Evolutionary conservation across 2,888 invertebrate species (phyloP), one percentile per base, ranked within the genome.

Genomic region (Sclerodermus sp.): DNA sequence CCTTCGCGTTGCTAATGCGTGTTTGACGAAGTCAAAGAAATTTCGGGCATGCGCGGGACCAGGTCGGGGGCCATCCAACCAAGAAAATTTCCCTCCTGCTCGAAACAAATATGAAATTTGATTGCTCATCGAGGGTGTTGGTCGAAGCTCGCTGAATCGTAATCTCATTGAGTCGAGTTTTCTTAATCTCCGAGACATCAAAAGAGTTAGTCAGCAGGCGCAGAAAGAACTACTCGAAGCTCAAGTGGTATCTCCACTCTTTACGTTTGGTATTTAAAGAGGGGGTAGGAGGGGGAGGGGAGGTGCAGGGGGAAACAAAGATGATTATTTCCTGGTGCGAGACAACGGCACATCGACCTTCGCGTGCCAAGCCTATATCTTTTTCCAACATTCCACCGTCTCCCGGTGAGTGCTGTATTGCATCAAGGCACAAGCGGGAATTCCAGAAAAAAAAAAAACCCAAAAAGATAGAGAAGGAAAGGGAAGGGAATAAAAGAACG

Each of bases 241-340:
- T 13, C 4, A 13, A 34, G 34, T 13, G 34, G 34, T n/a, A 34
- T 34, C 12, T 34, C 23, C 4, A 23, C 23, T 23, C 6, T 34
- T 34, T 13, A 4, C 34, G 34, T 13, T 34, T 13, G 34, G 34
- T 13, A 34, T 34, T 34, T 34, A 34, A 34, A 12, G 3, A 12
- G n/a, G 34, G 10, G 34, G n/a, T n/a, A n/a, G n/a, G n/a, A n/a
- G n/a, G n/a, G n/a, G n/a, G n/a, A n/a, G n/a, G n/a, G n/a, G n/a
- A n/a, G n/a, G n/a, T n/a, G n/a, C n/a, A n/a, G 61, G 47, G 57
- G 49, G 54, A 56, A 58, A 53, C 59, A 55, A 62, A 55, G 62
- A 62, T 60, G 58, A 71, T 66, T 63, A 52, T 62, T 58, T 58
- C 66, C 70, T 62, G 66, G 65, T 70, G 71, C 66, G 70, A 70